These are phyloP conservation scores for Glyphotaelius pellucidus DNA, from an alignment of 2,888 invertebrate species.

Conservation along the genomic window DNA sequence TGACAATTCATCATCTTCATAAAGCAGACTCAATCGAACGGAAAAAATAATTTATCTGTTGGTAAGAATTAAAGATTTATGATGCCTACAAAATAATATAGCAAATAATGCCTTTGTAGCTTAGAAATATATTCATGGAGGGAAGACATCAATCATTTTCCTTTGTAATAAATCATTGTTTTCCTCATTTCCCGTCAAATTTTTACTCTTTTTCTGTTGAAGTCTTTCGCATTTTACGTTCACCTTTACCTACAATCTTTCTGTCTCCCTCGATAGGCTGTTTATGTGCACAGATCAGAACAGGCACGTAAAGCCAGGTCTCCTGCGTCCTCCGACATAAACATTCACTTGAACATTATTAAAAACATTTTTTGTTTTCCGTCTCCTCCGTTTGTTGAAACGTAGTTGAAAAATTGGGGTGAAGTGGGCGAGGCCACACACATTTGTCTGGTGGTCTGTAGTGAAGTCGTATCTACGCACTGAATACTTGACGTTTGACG, in stretches of 20 bases:
- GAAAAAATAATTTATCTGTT: neutral
- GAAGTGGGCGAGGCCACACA: too few species aligned
- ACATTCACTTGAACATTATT: too few species aligned
- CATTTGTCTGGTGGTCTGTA: too few species aligned
- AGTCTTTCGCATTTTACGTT: neutral
- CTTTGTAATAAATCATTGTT: neutral
- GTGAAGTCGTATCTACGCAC: too few species aligned
- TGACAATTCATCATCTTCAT: neutral
- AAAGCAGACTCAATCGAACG: neutral
- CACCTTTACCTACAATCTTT: neutral
- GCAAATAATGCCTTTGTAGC: neutral
- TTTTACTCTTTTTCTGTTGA: neutral
- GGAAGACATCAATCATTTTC: neutral
- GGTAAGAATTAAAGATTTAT: neutral
- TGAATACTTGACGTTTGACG: too few species aligned
- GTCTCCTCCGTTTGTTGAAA: too few species aligned
- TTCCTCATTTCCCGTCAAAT: neutral
- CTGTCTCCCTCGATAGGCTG: too few species aligned
- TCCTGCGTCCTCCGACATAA: too few species aligned
- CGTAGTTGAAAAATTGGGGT: too few species aligned
- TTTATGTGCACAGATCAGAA: too few species aligned
- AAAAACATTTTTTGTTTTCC: too few species aligned
- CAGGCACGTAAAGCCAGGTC: too few species aligned
- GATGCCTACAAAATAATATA: neutral
- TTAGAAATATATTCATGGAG: neutral